phyloP scores from a whole-genome alignment of 2,113 vertebrate genomes.

The Willisornis vidua region DNA sequence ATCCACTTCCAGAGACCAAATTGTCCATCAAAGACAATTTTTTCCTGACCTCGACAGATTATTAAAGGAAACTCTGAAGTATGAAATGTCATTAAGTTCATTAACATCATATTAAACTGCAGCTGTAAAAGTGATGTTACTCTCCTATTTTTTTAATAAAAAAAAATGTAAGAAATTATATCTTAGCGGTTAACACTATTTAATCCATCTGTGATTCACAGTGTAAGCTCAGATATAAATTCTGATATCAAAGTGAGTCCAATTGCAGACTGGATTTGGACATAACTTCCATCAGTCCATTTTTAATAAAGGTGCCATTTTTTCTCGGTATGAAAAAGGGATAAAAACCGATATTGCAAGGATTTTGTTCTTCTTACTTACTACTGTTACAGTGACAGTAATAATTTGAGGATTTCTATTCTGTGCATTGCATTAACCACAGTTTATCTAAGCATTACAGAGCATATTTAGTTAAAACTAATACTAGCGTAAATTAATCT shows the following conservation, averaged over 20 bases:
- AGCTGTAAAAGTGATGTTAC: background rate
- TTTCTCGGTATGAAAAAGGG: background rate
- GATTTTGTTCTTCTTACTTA: background rate
- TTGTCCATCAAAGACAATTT: background rate
- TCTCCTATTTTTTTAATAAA: background rate
- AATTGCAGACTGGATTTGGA: background rate
- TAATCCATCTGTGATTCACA: background rate
- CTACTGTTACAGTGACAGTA: background rate
- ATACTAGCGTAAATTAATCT: background rate
- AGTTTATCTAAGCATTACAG: background rate
- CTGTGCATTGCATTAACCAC: background rate
- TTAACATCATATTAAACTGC: background rate
- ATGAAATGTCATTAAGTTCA: background rate
- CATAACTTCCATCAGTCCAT: background rate
- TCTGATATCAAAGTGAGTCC: background rate
- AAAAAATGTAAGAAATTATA: background rate
- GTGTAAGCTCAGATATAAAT: background rate
- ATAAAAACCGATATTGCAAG: background rate
- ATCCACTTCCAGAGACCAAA: background rate
- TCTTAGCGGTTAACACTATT: background rate
- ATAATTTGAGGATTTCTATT: background rate
- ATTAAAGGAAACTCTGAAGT: background rate
- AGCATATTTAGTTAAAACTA: background rate
- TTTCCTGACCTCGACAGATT: background rate
- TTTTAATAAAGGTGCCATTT: background rate